Conservation (phyloP, 37 sponge, comb jelly and placozoan species). For the Ianthella basta region DNA sequence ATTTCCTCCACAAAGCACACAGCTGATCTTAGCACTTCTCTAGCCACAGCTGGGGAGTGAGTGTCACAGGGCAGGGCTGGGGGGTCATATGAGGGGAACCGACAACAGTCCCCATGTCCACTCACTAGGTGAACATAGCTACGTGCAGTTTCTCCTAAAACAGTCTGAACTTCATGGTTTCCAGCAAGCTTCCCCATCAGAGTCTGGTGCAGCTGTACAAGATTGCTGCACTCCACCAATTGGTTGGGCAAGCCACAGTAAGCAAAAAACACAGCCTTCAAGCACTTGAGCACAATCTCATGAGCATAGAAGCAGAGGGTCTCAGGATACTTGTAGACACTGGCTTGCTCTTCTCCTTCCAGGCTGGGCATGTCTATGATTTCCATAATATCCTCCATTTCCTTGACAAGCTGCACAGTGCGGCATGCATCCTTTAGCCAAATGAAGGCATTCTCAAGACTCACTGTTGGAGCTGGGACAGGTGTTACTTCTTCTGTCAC, state of each 20-base stretch:
- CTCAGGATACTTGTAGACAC: constrained; percentile 36
- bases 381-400: neutral
- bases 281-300: constrained; percentile 66
- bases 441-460: neutral
- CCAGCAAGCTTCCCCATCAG: neutral
- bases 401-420: neutral
- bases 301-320: constrained; percentile 67
- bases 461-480: neutral
- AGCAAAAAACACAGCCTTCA: constrained; percentile 60
- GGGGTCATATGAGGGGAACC: constrained; percentile 59
- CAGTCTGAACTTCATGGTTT: neutral
- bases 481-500: neutral
- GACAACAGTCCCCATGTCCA: constrained; percentile 47
- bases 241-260: constrained; percentile 35
- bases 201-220: constrained; percentile 18
- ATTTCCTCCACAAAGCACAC: constrained; percentile 14
- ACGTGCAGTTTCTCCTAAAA: neutral
- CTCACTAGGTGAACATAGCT: constrained; percentile 36
- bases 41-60: constrained; percentile 30
- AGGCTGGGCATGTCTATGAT: neutral
- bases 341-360: neutral
- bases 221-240: constrained; percentile 21
- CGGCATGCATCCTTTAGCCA: neutral
- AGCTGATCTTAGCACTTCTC: constrained; percentile 41
- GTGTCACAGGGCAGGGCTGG: constrained; percentile 46